phyloP scores from a whole-genome alignment of 2,797 vertebrate species.

The Lates japonicus region DNA sequence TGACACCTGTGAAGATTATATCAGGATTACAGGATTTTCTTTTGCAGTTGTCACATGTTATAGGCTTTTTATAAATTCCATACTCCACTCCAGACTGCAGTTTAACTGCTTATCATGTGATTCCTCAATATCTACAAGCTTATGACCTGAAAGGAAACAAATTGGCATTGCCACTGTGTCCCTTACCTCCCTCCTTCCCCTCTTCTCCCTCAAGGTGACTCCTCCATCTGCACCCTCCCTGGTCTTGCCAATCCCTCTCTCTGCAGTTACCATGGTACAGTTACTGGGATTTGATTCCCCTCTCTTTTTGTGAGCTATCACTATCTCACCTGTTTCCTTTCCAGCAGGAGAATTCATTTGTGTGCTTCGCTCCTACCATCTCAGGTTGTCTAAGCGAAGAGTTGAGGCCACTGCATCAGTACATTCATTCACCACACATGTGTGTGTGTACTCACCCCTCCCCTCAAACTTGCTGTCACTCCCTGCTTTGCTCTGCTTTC shows the following conservation, averaged over 20 bases:
- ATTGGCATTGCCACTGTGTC: constrained; percentile 56
- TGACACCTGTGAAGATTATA: constrained; percentile 33
- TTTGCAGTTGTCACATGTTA: not conserved
- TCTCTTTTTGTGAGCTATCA: constrained; percentile 42
- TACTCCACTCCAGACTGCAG: not conserved
- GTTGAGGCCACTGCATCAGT: no score
- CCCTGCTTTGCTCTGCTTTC: constrained; percentile 34
- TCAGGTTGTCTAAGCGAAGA: no score
- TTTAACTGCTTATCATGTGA: constrained; percentile 23
- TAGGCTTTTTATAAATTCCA: not conserved
- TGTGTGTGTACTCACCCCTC: no score
- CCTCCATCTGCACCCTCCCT: constrained; percentile 82
- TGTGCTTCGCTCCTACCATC: no score
- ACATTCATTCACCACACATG: no score
- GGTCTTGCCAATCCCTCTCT: constrained; percentile 70
- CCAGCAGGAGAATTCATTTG: no score
- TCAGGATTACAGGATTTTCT: constrained; percentile 18
- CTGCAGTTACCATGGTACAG: constrained; percentile 58
- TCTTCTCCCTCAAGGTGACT: constrained; percentile 82
- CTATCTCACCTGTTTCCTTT: constrained; percentile 55
- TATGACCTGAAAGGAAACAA: constrained; percentile 67
- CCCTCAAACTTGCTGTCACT: no score
- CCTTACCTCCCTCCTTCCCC: constrained; percentile 58
- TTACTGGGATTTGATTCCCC: constrained; percentile 39
- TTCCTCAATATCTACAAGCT: constrained; percentile 45